A percentile compares a stretch with the other conserved stretches of the same genome.
Evolutionary conservation across 2,888 invertebrate genomes (phyloP).

Genomic region (Apeira syringaria): DNA sequence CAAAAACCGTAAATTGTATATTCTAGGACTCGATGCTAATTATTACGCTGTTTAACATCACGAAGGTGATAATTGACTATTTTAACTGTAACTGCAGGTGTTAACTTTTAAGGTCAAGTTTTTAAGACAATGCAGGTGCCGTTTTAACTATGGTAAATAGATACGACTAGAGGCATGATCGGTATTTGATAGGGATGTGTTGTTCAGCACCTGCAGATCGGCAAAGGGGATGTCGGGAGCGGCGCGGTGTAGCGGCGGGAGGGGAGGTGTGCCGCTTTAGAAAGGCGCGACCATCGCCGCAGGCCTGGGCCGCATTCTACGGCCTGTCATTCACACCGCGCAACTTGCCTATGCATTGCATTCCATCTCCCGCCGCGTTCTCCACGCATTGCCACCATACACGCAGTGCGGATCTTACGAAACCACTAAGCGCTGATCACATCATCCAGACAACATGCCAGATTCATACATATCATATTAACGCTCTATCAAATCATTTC

Average conservation of each 20-base stretch:
- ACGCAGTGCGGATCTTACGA: constrained; percentile 57
- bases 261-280: constrained; percentile 79
- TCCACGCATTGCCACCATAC: constrained; percentile 61
- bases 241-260: constrained; percentile 49
- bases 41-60: constrained; percentile 43
- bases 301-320: constrained; percentile 83
- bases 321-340: constrained; percentile 83
- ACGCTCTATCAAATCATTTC: constrained; percentile 73
- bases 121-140: constrained; percentile 78
- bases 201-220: constrained; percentile 78
- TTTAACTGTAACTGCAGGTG: constrained; percentile 67
- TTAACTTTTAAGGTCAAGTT: constrained; percentile 64
- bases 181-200: constrained; percentile 82
- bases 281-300: constrained; percentile 83
- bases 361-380: constrained; percentile 77
- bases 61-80: constrained; percentile 51
- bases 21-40: constrained; percentile 34
- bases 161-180: constrained; percentile 78
- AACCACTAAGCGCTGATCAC: constrained; percentile 58
- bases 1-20: constrained; percentile 18
- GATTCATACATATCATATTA: constrained; percentile 61
- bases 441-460: constrained; percentile 58
- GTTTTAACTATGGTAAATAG: constrained; percentile 74
- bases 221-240: constrained; percentile 58
- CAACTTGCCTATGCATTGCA: constrained; percentile 83